phyloP scores from a whole-genome alignment of 2,888 invertebrate species.

The Oxystoma pomonae region DNA sequence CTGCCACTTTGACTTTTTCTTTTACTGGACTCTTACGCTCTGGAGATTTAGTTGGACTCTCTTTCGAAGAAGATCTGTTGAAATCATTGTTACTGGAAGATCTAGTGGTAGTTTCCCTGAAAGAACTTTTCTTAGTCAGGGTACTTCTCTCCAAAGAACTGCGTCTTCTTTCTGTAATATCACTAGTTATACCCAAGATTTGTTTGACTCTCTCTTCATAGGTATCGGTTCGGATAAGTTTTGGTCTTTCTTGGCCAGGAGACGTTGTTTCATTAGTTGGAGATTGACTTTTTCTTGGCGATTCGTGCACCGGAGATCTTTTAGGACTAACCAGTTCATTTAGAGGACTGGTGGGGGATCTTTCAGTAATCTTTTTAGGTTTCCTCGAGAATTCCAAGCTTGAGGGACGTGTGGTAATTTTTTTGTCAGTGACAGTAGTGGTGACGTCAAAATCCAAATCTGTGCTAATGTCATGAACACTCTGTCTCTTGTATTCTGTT shows the following conservation, averaged over 20 bases:
- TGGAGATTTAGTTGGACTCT: slow-evolving; percentile 15
- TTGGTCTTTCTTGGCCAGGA: slow-evolving; percentile 46
- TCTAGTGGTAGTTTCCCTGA: slow-evolving; percentile 21
- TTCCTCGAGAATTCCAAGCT: slow-evolving; percentile 33
- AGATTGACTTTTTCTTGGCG: slow-evolving; percentile 22
- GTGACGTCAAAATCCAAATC: slow-evolving; percentile 40
- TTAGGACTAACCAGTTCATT: slow-evolving; percentile 19
- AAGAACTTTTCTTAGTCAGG: slow-evolving; percentile 22
- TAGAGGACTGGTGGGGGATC: slow-evolving; percentile 40
- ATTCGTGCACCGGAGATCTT: slow-evolving; percentile 16
- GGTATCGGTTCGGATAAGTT: slow-evolving; percentile 63
- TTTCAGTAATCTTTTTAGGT: slow-evolving; percentile 36
- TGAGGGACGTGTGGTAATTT: slow-evolving; percentile 28
- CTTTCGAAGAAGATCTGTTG: slow-evolving; percentile 5
- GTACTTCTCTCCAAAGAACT: slow-evolving; percentile 29
- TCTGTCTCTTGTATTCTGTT: slow-evolving; percentile 37
- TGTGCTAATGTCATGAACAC: slow-evolving; percentile 35
- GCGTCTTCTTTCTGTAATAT: slow-evolving; percentile 32
- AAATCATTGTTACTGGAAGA: slow-evolving; percentile 17
- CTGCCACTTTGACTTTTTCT: background rate
- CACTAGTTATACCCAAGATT: slow-evolving; percentile 61
- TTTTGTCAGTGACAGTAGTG: slow-evolving; percentile 16
- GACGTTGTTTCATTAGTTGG: slow-evolving; percentile 25
- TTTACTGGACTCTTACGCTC: slow-evolving; percentile 2
- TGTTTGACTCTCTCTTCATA: slow-evolving; percentile 69